Evolutionary conservation across 2,113 vertebrate species (phyloP).

Genomic region (Phrynosoma blainvillii): DNA sequence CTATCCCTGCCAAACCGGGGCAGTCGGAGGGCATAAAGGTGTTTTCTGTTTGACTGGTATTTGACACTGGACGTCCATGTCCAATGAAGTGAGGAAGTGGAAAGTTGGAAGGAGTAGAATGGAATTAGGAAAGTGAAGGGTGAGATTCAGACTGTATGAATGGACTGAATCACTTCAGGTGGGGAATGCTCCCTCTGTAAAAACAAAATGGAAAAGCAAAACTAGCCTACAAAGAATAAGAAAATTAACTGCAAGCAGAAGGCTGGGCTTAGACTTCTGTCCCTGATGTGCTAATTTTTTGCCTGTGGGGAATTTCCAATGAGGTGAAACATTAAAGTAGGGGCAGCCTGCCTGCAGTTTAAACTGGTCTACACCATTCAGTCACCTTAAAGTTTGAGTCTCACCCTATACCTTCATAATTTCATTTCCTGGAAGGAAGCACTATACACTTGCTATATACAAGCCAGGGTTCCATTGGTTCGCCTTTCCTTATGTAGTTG

Average conservation of each 20-base stretch:
- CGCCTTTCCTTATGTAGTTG: too few species aligned
- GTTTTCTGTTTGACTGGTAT: not conserved
- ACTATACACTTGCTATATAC: too few species aligned
- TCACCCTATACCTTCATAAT: not conserved
- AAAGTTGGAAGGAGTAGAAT: not conserved
- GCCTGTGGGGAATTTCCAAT: not conserved
- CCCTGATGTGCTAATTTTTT: not conserved
- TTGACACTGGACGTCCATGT: not conserved
- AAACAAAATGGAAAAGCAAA: not conserved
- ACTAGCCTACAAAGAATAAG: not conserved
- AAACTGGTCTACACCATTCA: not conserved
- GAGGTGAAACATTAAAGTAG: not conserved
- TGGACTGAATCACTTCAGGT: not conserved
- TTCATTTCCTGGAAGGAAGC: too few species aligned
- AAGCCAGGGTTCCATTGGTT: too few species aligned
- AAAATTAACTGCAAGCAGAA: not conserved
- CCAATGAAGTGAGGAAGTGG: not conserved
- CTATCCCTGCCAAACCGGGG: too few species aligned
- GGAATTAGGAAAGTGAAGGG: too few species aligned
- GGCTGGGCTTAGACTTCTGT: not conserved
- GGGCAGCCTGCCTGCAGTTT: too few species aligned
- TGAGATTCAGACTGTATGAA: too few species aligned
- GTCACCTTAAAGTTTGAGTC: too few species aligned
- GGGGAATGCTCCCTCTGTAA: not conserved
- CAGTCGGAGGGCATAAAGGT: not conserved